Evolutionary conservation across 1,140 invertebrate genomes (phyloP), one percentile per base, ranked within the genome.

Genomic region (Drosophila obscura): DNA sequence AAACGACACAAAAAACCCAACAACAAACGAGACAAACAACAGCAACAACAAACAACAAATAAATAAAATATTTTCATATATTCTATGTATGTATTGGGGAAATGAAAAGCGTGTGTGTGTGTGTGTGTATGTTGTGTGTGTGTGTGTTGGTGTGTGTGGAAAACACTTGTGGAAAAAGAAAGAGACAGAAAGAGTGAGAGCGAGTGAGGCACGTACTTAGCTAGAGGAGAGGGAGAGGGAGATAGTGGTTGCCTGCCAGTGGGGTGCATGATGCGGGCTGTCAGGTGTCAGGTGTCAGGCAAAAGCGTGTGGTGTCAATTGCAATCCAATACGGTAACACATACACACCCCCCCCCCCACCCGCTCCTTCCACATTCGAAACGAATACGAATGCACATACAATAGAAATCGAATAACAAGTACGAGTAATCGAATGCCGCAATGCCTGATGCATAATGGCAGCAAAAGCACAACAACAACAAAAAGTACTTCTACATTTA

Each of bases 91-190:
- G 28, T 31, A 31, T 31, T 3, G 69, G 46, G 56, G 71, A 57
- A 64, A 65, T 74, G 72, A 63, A 72, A 73, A 73, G 56, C 69
- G 26, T 35, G 4, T 35, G 28, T 52, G 49, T 52, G 28, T 52
- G 15, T n/a, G n/a, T 31, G 19, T 35, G n/a, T 52, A n/a, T 39
- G 31, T 35, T 35, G 31, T 35, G 31, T 35, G 31, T 35, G 31
- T 39, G 35, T 39, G 35, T 11, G 8, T 39, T 9, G 8, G 31
- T 39, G 35, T 39, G 35, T 11, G 8, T 39, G 31, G 8, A 35
- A 35, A 35, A 35, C 31, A 35, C 41, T 16, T 43, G 41, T 44
- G 24, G 24, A 15, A n/a, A 15, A 3, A 26, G 19, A 56, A 19
- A 56, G 19, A 24, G 46, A 49, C 11, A 35, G 11, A 35, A 16